Percentiles rank a stretch among this genome's conserved stretches.
Conservation (phyloP, 2,113 vertebrate species). For the Poeciliopsis retropinna region DNA sequence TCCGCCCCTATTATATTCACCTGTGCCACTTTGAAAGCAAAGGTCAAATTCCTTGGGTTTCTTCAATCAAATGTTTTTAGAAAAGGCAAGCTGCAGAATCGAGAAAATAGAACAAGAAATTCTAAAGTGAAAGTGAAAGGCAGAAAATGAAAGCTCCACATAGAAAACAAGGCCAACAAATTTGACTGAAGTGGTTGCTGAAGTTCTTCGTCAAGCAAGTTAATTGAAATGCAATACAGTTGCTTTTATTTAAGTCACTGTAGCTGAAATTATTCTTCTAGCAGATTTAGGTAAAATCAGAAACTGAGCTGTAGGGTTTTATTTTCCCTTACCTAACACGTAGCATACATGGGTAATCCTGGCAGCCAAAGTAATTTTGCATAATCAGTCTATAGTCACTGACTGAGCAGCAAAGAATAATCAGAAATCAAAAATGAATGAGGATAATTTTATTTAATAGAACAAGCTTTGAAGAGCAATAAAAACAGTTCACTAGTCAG, state of each 20-base stretch:
- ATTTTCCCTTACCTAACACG: not conserved
- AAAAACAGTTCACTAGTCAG: slow-evolving; percentile 13
- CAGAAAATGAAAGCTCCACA: slow-evolving; percentile 37
- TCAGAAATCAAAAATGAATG: slow-evolving; percentile 10
- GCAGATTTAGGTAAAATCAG: not conserved
- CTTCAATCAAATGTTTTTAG: not conserved
- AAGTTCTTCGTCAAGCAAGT: slow-evolving; percentile 7
- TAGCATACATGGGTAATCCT: slow-evolving; percentile 13
- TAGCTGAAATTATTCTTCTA: slow-evolving; percentile 1
- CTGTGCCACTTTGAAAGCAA: not conserved
- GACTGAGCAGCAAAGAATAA: slow-evolving; percentile 12
- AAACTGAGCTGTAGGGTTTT: not conserved
- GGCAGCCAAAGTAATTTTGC: slow-evolving; percentile 1
- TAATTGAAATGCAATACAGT: slow-evolving; percentile 28
- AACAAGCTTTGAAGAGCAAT: not conserved
- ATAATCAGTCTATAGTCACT: not conserved
- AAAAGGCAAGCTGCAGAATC: slow-evolving; percentile 12
- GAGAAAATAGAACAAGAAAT: slow-evolving; percentile 37
- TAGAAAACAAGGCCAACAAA: slow-evolving; percentile 32
- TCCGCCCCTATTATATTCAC: not conserved
- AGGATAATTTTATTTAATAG: not conserved
- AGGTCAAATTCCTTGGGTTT: slow-evolving; percentile 1
- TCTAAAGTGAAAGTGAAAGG: slow-evolving; percentile 45
- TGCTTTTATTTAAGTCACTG: slow-evolving; percentile 16
- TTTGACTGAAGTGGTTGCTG: slow-evolving; percentile 19